These are phyloP conservation scores for Dioctria rufipes DNA, from an alignment of 2,888 invertebrate species.

Conservation along the genomic window DNA sequence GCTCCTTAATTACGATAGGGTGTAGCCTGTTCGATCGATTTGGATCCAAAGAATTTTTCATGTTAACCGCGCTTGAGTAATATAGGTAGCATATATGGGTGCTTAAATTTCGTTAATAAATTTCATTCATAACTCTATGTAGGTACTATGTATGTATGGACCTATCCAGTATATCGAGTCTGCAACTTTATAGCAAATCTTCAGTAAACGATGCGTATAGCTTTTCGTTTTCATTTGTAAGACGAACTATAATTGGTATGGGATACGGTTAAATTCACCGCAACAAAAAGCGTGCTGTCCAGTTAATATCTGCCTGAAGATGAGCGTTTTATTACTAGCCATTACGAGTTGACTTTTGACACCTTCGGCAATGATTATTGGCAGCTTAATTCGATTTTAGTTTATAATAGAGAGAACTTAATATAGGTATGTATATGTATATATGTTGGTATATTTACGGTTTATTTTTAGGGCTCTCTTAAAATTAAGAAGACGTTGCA, in stretches of 20 bases:
- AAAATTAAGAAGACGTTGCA: no score
- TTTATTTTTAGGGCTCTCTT: no score
- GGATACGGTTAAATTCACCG: slow-evolving; percentile 50
- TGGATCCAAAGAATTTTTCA: not conserved
- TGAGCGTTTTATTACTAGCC: slow-evolving; percentile 45
- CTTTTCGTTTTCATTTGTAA: not conserved
- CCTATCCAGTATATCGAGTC: no score
- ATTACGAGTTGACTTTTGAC: slow-evolving; percentile 50
- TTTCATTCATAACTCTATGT: slow-evolving; percentile 38
- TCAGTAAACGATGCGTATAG: not conserved
- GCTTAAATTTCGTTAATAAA: slow-evolving; percentile 31
- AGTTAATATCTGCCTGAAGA: slow-evolving; percentile 32
- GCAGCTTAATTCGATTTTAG: slow-evolving; percentile 34
- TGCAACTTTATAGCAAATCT: not conserved
- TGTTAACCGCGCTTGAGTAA: not conserved
- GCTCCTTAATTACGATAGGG: not conserved
- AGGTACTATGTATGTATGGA: not conserved
- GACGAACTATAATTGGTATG: slow-evolving; percentile 48
- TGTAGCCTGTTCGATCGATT: not conserved
- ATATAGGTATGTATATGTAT: no score
- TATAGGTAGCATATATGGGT: not conserved
- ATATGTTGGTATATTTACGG: slow-evolving; percentile 16
- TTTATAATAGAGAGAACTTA: slow-evolving; percentile 20
- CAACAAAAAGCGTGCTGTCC: slow-evolving; percentile 44
- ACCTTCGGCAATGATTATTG: slow-evolving; percentile 29